Base-by-base conservation (phyloP, 1,140 invertebrate genomes). In the Mycetomoellerius zeteki region DNA sequence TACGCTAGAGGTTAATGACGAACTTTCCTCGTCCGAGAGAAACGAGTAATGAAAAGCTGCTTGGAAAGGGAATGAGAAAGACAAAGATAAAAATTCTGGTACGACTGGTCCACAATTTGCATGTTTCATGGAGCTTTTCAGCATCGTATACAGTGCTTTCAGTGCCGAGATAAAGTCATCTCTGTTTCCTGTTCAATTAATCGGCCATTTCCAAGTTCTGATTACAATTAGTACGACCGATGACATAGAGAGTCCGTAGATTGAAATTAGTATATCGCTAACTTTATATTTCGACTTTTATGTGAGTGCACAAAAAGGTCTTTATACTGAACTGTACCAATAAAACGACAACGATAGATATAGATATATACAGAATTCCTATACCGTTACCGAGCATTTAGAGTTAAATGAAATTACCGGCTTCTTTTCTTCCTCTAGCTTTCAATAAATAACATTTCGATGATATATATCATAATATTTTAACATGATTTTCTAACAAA, bases 1-100 rank as follows among this genome's bases (percentile, higher is more conserved):
- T 65, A 82, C 58, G 50, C 60, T 21, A 50, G 80, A 85, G 80
- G 85, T 91, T 91, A 91, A 91, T 91, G 89, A 89, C 90, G 47
- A 91, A 84, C 81, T 90, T 91, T 89, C 81, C 52, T 89, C 71
- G 33, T 52, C 19, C 21, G 58, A 60, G 58, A 27, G 58, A 60
- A 24, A 54, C 16, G 27, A 47, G n/a, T 85, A 78, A 85, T 85
- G 24, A 37, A 84, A 84, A 84, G 54, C 47, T 37, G 27, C 37
- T 24, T 37, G 58, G 8, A 80, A 54, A 47, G 33, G 37, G 14
- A 52, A 58, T 24, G 4, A 37, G 4, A 67, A 56, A 81, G 47
- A 77, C 5, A 52, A 24, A 64, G 50, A 58, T 43, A 76, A 64
- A 54, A 71, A 82, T 81, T 89, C 19, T 16, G 33, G 21, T n/a